These are phyloP conservation scores for Dasypogon diadema DNA, from an alignment of 2,888 invertebrate genomes.

Conservation along the genomic window DNA sequence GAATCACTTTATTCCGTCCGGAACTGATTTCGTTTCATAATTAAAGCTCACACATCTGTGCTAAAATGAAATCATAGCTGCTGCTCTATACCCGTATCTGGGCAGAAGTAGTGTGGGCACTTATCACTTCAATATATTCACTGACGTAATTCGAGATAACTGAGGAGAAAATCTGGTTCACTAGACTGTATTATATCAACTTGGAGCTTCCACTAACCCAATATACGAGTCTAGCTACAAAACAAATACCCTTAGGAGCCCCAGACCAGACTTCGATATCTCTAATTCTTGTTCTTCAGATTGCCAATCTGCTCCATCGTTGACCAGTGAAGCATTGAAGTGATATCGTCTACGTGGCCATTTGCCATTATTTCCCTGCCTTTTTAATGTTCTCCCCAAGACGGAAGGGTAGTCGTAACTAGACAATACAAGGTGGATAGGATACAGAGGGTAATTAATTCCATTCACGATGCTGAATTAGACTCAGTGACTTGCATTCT, in stretches of 20 bases:
- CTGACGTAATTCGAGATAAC: constrained; percentile 30
- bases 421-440: constrained; percentile 11
- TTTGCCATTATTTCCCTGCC: constrained; percentile 22
- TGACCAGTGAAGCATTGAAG: constrained; percentile 30
- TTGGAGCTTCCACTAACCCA: constrained; percentile 31
- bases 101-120: neutral
- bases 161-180: constrained; percentile 21
- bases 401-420: constrained; percentile 13
- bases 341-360: constrained; percentile 35
- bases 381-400: constrained; percentile 18
- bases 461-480: constrained; percentile 54
- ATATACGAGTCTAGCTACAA: neutral
- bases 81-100: no score
- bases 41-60: no score
- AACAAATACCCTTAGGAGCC: neutral
- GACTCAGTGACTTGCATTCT: constrained; percentile 55
- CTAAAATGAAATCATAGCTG: no score
- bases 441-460: constrained; percentile 53
- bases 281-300: constrained; percentile 22
- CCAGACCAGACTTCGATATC: constrained; percentile 22
- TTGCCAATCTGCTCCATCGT: neutral
- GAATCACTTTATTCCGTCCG: no score
- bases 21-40: no score
- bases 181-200: constrained; percentile 29
- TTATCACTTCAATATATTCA: neutral